Conservation (phyloP, 1,140 invertebrate species). For the Penaeus chinensis region DNA sequence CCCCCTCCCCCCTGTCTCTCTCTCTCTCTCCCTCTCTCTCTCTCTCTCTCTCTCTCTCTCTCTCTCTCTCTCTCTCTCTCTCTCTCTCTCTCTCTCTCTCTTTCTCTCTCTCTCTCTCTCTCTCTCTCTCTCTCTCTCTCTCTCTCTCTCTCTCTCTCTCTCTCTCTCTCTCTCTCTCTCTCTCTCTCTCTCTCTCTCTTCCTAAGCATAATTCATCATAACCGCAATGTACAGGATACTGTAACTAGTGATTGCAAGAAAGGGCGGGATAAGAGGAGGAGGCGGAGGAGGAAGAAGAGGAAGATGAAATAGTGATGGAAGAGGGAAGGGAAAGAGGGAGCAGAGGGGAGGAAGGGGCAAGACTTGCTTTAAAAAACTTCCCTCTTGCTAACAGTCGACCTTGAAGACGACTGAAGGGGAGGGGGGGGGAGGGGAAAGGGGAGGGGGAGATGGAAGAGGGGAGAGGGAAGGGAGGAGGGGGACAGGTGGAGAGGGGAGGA, state of each 20-base stretch:
- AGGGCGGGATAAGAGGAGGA: neutral
- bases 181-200: neutral
- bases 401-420: neutral
- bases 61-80: constrained; percentile 38
- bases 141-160: constrained; percentile 9
- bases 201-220: neutral
- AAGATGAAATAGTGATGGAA: neutral
- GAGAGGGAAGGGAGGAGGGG: neutral
- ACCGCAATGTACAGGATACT: neutral
- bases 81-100: constrained; percentile 45
- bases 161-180: neutral
- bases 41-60: constrained; percentile 23
- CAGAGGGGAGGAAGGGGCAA: neutral
- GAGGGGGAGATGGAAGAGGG: neutral
- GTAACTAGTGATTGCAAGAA: neutral
- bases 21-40: constrained; percentile 3
- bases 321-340: neutral
- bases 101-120: constrained; percentile 44
- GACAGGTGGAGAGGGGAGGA: neutral
- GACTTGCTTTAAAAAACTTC: too few relatives aligned
- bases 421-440: neutral
- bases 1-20: constrained; percentile 16
- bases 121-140: constrained; percentile 28
- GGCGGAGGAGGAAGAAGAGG: neutral
- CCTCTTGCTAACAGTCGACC: too few relatives aligned